Conservation (phyloP, 2,888 invertebrate genomes). For the Callosobruchus maculatus region DNA sequence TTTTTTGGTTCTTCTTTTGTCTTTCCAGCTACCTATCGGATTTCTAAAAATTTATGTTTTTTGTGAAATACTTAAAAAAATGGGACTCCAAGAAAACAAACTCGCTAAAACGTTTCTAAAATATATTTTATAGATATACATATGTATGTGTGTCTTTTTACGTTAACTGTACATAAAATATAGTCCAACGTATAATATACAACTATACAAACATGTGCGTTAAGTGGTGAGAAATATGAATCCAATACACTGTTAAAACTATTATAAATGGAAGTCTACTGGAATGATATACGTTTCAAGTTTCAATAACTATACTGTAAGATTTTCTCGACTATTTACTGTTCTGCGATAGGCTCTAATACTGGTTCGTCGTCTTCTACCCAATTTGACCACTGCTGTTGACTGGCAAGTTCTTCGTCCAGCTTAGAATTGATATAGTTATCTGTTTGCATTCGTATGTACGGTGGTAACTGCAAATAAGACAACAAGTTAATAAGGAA, state of each 20-base stretch:
- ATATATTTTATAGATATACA: neutral
- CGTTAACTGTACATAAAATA: neutral
- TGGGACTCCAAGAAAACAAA: too few relatives aligned
- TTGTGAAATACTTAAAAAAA: too few relatives aligned
- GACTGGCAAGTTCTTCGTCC: slow-evolving; percentile 27
- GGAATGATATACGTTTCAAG: neutral
- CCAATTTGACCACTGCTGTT: slow-evolving; percentile 34
- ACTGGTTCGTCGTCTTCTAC: slow-evolving; percentile 33
- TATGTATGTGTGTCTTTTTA: neutral
- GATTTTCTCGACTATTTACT: slow-evolving; percentile 18
- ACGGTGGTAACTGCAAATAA: slow-evolving; percentile 32
- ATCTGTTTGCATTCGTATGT: slow-evolving; percentile 30
- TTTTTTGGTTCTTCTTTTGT: too few relatives aligned
- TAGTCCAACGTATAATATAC: neutral
- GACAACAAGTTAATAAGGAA: neutral
- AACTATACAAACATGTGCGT: neutral
- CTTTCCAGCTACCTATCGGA: too few relatives aligned
- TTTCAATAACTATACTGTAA: neutral
- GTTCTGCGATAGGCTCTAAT: slow-evolving; percentile 33
- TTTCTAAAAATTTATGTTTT: too few relatives aligned
- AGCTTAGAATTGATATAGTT: slow-evolving; percentile 32
- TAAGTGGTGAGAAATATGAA: neutral
- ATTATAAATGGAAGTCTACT: neutral
- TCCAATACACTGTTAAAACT: neutral
- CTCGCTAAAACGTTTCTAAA: neutral